Percentiles rank a stretch among this genome's conserved stretches.
These are phyloP conservation scores for Nyctibius bracteatus DNA, from an alignment of 2,113 vertebrate species.

Conservation along the genomic window DNA sequence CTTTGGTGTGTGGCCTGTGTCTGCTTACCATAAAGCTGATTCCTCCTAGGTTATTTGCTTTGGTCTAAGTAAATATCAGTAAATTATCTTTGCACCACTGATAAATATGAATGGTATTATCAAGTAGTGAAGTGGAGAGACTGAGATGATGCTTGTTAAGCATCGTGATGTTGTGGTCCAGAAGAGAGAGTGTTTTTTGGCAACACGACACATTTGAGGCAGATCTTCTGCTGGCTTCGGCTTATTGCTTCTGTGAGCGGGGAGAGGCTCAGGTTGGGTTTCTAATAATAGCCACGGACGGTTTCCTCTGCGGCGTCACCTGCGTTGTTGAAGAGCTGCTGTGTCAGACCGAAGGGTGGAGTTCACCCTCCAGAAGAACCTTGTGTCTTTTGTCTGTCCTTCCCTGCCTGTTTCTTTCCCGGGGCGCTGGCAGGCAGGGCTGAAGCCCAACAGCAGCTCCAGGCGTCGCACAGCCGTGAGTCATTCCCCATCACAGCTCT, in stretches of 20 bases:
- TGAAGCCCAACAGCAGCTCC: neutral
- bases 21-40: neutral
- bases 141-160: neutral
- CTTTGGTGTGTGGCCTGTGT: neutral
- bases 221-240: neutral
- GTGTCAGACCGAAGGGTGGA: neutral
- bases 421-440: neutral
- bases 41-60: neutral
- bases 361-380: neutral
- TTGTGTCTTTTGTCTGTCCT: neutral
- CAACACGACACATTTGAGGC: neutral
- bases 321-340: neutral
- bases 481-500: neutral
- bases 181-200: neutral
- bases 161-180: neutral
- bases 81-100: neutral
- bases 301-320: neutral
- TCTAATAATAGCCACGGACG: neutral
- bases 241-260: neutral
- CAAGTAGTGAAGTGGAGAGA: neutral
- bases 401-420: neutral
- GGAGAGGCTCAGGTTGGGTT: neutral
- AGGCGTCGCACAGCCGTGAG: neutral
- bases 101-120: neutral
- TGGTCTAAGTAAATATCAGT: neutral